phyloP scores from a whole-genome alignment of 2,113 vertebrate genomes.

The Motacilla alba region DNA sequence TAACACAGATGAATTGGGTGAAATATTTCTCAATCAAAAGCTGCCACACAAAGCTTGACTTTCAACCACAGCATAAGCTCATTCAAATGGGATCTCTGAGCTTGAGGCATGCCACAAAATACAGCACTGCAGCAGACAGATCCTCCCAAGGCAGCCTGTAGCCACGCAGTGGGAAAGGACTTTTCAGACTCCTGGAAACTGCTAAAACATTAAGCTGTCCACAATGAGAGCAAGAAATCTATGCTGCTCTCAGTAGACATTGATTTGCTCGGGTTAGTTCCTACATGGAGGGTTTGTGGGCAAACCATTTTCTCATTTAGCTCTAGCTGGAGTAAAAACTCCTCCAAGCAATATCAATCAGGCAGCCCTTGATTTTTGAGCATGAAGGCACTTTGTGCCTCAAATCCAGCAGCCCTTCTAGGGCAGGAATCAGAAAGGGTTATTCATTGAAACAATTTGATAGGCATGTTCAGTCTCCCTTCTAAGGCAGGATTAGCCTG shows the following conservation, averaged over 20 bases:
- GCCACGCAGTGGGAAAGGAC: not conserved
- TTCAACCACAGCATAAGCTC: not conserved
- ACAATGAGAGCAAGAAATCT: not conserved
- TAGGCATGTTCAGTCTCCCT: not conserved
- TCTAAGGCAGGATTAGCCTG: not conserved
- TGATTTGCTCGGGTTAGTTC: not conserved
- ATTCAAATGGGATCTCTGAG: not conserved
- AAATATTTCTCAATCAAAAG: slow-evolving; percentile 52
- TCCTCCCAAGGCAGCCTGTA: not conserved
- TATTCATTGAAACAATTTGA: not conserved
- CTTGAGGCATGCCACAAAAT: not conserved
- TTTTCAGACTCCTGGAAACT: not conserved
- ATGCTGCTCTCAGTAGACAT: not conserved
- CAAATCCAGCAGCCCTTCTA: not conserved
- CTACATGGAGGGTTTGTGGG: not conserved
- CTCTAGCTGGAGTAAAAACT: not conserved
- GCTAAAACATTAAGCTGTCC: not conserved
- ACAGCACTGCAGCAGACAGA: not conserved
- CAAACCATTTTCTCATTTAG: not conserved
- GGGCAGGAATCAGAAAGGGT: not conserved
- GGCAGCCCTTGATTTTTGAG: not conserved
- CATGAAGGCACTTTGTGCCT: not conserved
- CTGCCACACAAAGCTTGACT: slow-evolving; percentile 2
- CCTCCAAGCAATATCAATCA: not conserved
- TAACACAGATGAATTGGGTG: slow-evolving; percentile 53